Base-by-base conservation (phyloP, 2,888 invertebrate species). In the Laspeyria flexula region DNA sequence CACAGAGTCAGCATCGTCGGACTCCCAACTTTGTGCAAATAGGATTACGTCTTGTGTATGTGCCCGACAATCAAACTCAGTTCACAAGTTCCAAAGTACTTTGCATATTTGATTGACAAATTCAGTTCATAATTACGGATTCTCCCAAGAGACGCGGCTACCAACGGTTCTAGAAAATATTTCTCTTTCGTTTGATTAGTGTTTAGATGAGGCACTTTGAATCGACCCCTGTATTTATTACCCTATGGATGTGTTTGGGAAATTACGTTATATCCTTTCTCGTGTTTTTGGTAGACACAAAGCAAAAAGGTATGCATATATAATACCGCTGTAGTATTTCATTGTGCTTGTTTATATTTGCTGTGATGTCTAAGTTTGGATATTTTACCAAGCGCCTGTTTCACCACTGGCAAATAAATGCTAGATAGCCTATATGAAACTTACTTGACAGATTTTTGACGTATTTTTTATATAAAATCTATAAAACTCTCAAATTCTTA, bases 21-120 rank as follows among this genome's bases (percentile, higher is more conserved):
- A 11, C 31, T 23, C 9, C 23, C 1, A 45, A 45, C 38, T 38
- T 23, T 6, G 0, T 7, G 10, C 16, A 31, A 50, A 44, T 15
- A 38, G 30, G 12, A 39, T 50, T 44, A 50, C 40, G 11, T 16
- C 4, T 9, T 15, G 46, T 29, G 33, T 12, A 34, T 34, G 33
- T 33, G 25, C 15, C 21, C 35, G 18, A 44, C 13, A 18, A 9
- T 23, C 18, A 18, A 51, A 53, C 40, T 49, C 43, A 9, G n/a
- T 39, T 13, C 13, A 10, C 16, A 72, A 54, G 56, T 55, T 53
- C 51, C 16, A 38, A 49, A 49, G 48, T 57, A 33, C 48, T 74
- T 67, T 68, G 53, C 69, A 70, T 73, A 64, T 55, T 67, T 65
- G 70, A 75, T 72, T 71, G 64, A 55, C 54, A 54, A 55, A 59